Evolutionary conservation across 2,888 invertebrate genomes (phyloP).

Genomic region (Nephrotoma flavescens): DNA sequence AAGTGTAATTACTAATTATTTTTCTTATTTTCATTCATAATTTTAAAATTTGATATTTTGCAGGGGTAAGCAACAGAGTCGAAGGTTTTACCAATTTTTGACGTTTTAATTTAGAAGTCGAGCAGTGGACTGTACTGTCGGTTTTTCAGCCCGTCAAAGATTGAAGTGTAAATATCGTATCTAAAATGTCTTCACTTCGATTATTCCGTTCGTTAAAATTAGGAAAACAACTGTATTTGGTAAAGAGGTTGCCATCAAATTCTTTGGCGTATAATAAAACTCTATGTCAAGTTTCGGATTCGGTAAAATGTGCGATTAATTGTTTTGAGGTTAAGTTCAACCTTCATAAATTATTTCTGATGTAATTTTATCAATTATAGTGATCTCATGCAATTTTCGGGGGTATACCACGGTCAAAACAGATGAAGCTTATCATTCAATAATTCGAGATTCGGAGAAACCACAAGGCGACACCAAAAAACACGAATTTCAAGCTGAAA

Average conservation of each 20-base stretch:
- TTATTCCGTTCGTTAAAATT: background rate
- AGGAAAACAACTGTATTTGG: background rate
- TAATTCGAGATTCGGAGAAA: conserved; percentile 20
- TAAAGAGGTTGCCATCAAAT: background rate
- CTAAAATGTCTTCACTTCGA: background rate
- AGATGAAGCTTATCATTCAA: conserved; percentile 15
- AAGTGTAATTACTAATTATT: background rate
- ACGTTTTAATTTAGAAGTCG: background rate
- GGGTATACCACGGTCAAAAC: background rate
- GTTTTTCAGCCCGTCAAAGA: background rate
- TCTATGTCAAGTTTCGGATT: background rate
- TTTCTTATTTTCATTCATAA: background rate
- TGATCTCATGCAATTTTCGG: background rate
- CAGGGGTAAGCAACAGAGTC: background rate
- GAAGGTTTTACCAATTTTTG: background rate
- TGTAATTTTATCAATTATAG: background rate
- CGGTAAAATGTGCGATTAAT: background rate
- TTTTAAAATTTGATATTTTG: background rate
- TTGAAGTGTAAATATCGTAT: background rate
- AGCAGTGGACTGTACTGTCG: background rate
- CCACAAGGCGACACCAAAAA: conserved; percentile 35
- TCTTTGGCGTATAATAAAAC: background rate
- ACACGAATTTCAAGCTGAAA: conserved; percentile 94
- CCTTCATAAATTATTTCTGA: background rate
- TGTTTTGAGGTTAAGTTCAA: background rate